Percentiles rank a stretch among this genome's conserved stretches.
Evolutionary conservation across 23 tunicate species (phyloP).

Genomic region (Corella eumyota): DNA sequence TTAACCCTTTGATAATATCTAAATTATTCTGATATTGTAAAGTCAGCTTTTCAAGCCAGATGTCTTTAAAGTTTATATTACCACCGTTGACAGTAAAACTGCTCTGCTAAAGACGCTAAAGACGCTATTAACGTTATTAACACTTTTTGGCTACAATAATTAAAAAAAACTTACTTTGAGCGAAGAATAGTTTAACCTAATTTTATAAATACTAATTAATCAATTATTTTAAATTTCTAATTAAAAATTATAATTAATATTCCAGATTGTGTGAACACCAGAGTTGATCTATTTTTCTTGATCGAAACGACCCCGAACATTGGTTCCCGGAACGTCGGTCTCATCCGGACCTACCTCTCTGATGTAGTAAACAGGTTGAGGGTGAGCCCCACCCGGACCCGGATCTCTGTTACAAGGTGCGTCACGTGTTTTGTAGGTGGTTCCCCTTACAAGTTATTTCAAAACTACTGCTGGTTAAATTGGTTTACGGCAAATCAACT

Average conservation of each 20-base stretch:
- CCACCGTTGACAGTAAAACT: no score
- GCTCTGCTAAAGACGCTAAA: no score
- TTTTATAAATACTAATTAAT: background rate
- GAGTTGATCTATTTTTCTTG: background rate
- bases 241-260: no score
- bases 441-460: no score
- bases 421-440: background rate
- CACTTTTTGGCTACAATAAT: background rate
- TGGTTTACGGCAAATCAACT: no score
- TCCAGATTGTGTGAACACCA: background rate
- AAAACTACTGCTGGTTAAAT: no score
- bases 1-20: no score
- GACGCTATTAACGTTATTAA: background rate
- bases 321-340: background rate
- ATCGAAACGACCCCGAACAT: slow-evolving; percentile 2
- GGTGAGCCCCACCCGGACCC: background rate
- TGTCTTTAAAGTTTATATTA: no score
- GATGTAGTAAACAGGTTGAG: background rate
- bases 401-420: slow-evolving; percentile 5
- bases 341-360: background rate
- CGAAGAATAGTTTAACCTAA: background rate
- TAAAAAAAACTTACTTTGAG: background rate
- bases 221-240: background rate
- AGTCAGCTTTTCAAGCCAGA: no score
- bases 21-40: no score